A percentile compares a stretch with the other conserved stretches of the same genome.
These are phyloP conservation scores for Ischnus inquisitorius DNA, from an alignment of 2,888 invertebrate genomes.

Conservation along the genomic window DNA sequence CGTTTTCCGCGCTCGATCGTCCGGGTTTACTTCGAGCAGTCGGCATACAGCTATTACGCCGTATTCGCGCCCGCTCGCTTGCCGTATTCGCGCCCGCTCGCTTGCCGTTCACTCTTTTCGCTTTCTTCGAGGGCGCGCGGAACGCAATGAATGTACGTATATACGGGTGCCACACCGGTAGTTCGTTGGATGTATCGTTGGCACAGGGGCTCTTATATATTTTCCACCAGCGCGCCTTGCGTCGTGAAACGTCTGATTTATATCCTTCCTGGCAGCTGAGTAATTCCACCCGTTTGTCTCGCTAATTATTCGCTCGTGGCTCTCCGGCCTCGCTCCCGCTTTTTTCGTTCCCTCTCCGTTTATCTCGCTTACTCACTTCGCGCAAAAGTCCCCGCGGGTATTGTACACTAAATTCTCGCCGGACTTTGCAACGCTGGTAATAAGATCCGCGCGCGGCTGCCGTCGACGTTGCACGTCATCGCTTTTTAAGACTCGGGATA, in stretches of 20 bases:
- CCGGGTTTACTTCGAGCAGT: conserved; percentile 44
- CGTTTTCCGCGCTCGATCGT: conserved; percentile 49
- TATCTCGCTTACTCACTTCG: conserved; percentile 41
- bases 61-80: conserved; percentile 29
- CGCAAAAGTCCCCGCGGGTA: background rate
- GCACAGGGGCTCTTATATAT: conserved; percentile 57
- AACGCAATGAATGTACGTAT: conserved; percentile 6
- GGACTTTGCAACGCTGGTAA: background rate
- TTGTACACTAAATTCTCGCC: conserved; percentile 9
- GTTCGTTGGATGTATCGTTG: conserved; percentile 62
- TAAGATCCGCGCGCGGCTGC: background rate
- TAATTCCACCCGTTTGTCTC: conserved; percentile 80
- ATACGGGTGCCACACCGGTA: conserved; percentile 35
- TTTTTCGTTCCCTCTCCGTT: conserved; percentile 33
- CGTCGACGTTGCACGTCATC: conserved; percentile 4
- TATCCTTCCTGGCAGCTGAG: conserved; percentile 76
- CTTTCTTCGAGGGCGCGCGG: conserved; percentile 23
- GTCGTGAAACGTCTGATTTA: conserved; percentile 78
- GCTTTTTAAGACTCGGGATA: background rate
- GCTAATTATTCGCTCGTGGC: conserved; percentile 79
- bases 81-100: conserved; percentile 27
- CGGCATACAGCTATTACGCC: conserved; percentile 38
- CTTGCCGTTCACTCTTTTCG: conserved; percentile 27
- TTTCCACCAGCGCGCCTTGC: conserved; percentile 60
- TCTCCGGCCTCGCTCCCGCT: conserved; percentile 48